Conservation (phyloP, 1,140 invertebrate genomes). For the Saccostrea cuccullata region DNA sequence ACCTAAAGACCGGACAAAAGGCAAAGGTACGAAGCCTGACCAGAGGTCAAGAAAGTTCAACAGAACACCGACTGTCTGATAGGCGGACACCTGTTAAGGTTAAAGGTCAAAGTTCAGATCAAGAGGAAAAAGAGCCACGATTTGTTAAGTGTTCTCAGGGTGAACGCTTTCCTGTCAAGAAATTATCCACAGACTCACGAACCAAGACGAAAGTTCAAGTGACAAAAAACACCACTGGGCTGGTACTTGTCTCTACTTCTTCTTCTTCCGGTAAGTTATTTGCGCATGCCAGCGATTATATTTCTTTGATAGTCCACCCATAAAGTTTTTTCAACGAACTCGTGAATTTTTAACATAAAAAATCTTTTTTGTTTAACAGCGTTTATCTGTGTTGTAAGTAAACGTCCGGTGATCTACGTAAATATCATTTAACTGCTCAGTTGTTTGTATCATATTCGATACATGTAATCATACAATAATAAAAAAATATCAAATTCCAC, state of each 20-base stretch:
- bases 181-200: neutral
- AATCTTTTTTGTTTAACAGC: too few relatives aligned
- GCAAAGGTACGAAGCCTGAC: slow-evolving; percentile 37
- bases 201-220: neutral
- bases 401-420: too few relatives aligned
- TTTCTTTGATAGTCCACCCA: too few relatives aligned
- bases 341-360: too few relatives aligned
- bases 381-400: too few relatives aligned
- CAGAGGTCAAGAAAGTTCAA: neutral
- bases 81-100: neutral
- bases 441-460: too few relatives aligned
- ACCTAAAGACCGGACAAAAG: slow-evolving; percentile 44
- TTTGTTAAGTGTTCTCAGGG: neutral
- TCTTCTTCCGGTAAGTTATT: slow-evolving; percentile 21
- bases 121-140: neutral
- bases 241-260: neutral
- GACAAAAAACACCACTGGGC: neutral
- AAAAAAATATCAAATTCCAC: too few relatives aligned
- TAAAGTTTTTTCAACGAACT: too few relatives aligned
- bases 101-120: neutral
- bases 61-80: neutral
- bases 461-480: too few relatives aligned
- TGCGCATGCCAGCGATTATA: neutral
- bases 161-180: neutral
- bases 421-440: too few relatives aligned